These are phyloP conservation scores for Podarcis siculus DNA, from an alignment of 2,797 vertebrate genomes.

Conservation along the genomic window DNA sequence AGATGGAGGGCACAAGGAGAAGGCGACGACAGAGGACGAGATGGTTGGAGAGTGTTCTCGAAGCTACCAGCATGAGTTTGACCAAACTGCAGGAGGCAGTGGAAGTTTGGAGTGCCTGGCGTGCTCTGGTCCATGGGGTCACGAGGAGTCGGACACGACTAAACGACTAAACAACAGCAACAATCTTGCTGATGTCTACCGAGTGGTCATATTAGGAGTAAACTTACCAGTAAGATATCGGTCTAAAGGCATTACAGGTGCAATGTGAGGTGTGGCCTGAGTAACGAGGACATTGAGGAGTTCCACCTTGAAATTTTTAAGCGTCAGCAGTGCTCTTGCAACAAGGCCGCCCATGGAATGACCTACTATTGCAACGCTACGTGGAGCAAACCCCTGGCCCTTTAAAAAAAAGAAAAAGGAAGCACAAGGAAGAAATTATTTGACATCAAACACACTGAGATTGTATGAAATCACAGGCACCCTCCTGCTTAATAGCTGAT, in stretches of 20 bases:
- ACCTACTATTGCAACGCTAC: slow-evolving; percentile 90
- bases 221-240: slow-evolving; percentile 88
- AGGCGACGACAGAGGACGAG: too few species aligned
- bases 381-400: slow-evolving; percentile 85
- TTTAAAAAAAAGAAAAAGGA: slow-evolving; percentile 73
- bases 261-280: slow-evolving; percentile 94
- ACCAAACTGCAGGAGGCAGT: too few species aligned
- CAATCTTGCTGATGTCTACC: too few species aligned
- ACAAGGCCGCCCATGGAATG: slow-evolving; percentile 99
- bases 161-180: too few species aligned
- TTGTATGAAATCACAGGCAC: neutral
- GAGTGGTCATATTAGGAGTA: neutral
- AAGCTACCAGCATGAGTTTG: too few species aligned
- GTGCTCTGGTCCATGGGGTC: too few species aligned
- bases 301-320: slow-evolving; percentile 89
- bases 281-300: slow-evolving; percentile 93
- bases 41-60: too few species aligned
- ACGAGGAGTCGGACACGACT: too few species aligned
- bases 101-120: too few species aligned
- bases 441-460: neutral
- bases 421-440: neutral
- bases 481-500: neutral
- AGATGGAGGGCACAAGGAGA: too few species aligned
- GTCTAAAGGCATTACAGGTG: slow-evolving; percentile 93
- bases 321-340: slow-evolving; percentile 91